Conservation (phyloP, 2,797 vertebrate genomes). For the Acanthornis magna region DNA sequence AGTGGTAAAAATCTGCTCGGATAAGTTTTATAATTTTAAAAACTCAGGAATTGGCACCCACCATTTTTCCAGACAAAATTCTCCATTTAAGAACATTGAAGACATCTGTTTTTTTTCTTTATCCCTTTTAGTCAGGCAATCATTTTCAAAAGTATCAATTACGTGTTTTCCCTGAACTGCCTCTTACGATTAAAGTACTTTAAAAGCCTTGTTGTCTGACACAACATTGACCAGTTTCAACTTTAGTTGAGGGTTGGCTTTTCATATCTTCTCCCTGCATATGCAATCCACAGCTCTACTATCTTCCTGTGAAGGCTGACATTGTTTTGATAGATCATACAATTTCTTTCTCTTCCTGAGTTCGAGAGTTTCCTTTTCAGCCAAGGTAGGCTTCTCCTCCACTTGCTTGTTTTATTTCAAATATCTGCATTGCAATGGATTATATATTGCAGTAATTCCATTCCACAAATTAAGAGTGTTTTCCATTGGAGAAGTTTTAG, state of each 20-base stretch:
- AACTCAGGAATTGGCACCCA: neutral
- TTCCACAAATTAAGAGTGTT: neutral
- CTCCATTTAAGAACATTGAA: neutral
- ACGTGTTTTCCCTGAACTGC: neutral
- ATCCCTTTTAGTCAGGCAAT: neutral
- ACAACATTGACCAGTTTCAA: neutral
- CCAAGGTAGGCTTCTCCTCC: neutral
- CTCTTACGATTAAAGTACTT: neutral
- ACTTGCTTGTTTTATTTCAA: neutral
- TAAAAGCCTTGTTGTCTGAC: neutral
- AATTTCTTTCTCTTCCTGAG: neutral
- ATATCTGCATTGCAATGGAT: neutral
- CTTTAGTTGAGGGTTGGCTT: neutral
- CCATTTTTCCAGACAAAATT: neutral
- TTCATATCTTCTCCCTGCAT: neutral
- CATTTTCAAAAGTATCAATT: neutral
- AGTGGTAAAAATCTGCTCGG: neutral
- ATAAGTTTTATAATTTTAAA: neutral
- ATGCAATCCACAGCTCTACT: neutral
- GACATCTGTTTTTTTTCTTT: neutral
- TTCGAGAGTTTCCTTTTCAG: neutral
- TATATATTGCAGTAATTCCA: neutral
- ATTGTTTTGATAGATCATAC: fast-evolving
- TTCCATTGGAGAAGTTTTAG: neutral
- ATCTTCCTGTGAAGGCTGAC: neutral